These are phyloP conservation scores for Heliornis fulica DNA, from an alignment of 2,113 vertebrate species.

Conservation along the genomic window DNA sequence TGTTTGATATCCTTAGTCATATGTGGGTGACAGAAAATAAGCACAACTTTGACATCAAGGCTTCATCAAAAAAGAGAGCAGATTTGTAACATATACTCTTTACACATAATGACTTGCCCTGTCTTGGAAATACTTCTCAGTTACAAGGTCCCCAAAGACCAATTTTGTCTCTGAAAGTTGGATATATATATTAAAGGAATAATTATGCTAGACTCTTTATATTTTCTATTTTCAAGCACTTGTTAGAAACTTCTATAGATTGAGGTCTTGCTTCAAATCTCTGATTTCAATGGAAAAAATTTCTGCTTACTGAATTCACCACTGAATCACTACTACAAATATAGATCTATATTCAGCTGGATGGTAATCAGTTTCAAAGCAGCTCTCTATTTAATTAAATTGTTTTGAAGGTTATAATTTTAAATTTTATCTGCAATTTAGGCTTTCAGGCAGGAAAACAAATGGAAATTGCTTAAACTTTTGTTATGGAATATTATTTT, in stretches of 20 bases:
- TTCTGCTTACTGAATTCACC: neutral
- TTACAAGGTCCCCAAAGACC: neutral
- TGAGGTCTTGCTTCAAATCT: neutral
- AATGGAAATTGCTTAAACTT: neutral
- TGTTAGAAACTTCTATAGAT: neutral
- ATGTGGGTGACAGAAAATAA: neutral
- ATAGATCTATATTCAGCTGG: neutral
- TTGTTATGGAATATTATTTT: neutral
- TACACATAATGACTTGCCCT: neutral
- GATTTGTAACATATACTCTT: neutral
- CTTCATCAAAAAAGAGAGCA: neutral
- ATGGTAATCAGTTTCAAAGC: neutral
- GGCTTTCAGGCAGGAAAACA: neutral
- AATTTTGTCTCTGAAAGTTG: neutral
- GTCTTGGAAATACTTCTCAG: neutral
- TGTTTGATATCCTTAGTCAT: neutral
- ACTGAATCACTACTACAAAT: neutral
- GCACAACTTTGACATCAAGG: neutral
- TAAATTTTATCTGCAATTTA: neutral
- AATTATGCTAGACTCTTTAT: neutral
- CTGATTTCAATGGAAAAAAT: neutral
- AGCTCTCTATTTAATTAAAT: neutral
- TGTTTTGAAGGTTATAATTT: neutral
- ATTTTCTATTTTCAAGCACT: neutral
- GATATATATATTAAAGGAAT: neutral